Evolutionary conservation across 2,888 invertebrate genomes (phyloP).

Genomic region (Synanthedon andrenaeformis): DNA sequence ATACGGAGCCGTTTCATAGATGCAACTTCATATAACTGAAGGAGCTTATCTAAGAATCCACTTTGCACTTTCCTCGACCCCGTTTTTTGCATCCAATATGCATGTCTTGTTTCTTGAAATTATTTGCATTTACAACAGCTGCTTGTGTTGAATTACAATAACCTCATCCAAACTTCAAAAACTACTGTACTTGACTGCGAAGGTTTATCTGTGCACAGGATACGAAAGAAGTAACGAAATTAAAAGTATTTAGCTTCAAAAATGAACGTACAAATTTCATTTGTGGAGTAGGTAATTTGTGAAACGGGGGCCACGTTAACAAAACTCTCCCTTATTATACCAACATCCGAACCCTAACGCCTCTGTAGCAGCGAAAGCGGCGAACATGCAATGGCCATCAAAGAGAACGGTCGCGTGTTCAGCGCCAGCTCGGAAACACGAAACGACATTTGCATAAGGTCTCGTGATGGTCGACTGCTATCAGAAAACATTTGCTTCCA

Average conservation of each 20-base stretch:
- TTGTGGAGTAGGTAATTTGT: too few relatives aligned
- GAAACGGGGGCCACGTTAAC: neutral
- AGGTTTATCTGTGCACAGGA: too few relatives aligned
- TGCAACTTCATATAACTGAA: neutral
- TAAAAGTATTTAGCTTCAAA: too few relatives aligned
- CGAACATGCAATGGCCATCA: conserved; percentile 9
- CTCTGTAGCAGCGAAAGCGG: neutral
- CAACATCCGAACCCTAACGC: neutral
- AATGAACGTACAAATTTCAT: too few relatives aligned
- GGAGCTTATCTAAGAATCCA: conserved; percentile 4
- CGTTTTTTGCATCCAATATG: conserved; percentile 1
- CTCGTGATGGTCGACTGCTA: conserved; percentile 20
- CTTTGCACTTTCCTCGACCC: conserved; percentile 5
- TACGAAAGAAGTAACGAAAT: too few relatives aligned
- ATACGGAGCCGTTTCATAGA: conserved; percentile 1
- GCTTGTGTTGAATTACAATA: too few relatives aligned
- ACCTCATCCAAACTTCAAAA: too few relatives aligned
- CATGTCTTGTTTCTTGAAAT: neutral
- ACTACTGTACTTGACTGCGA: too few relatives aligned
- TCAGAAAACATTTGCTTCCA: conserved; percentile 17
- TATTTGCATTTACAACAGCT: too few relatives aligned
- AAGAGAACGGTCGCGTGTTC: conserved; percentile 16
- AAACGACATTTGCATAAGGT: conserved; percentile 30
- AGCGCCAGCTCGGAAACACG: conserved; percentile 11
- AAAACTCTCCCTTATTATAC: neutral